Conservation (phyloP, 2,797 vertebrate genomes). For the Megaceryle alcyon region DNA sequence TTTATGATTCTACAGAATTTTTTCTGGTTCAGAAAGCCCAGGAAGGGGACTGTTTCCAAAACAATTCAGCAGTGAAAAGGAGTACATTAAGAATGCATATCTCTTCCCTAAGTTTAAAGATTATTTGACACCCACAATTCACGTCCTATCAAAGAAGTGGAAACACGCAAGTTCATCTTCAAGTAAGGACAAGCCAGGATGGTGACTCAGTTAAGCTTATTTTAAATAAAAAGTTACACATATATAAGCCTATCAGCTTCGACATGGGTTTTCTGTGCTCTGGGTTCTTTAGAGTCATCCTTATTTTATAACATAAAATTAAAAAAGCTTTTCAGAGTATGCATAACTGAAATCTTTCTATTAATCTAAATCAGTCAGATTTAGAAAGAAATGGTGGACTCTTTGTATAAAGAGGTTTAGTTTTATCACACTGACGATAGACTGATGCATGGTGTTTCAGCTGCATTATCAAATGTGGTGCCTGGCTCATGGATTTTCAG, state of each 20-base stretch:
- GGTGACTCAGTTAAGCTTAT: neutral
- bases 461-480: constrained; percentile 36
- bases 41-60: neutral
- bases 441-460: neutral
- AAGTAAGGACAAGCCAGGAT: neutral
- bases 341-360: constrained; percentile 27
- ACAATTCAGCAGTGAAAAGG: neutral
- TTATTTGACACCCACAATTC: neutral
- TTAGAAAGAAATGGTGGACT: constrained; percentile 36
- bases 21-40: neutral
- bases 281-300: neutral
- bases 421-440: neutral
- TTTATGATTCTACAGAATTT: neutral
- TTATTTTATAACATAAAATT: neutral
- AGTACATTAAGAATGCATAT: neutral
- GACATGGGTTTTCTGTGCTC: neutral
- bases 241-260: neutral
- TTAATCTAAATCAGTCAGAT: constrained; percentile 56
- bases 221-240: constrained; percentile 34
- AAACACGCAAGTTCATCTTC: neutral
- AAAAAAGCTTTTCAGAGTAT: constrained; percentile 19
- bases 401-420: constrained; percentile 14
- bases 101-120: neutral
- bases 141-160: neutral
- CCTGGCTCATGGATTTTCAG: constrained; percentile 53